These are phyloP conservation scores for Yoshiicerus persimilis DNA, from an alignment of 1,140 invertebrate genomes.

Conservation along the genomic window DNA sequence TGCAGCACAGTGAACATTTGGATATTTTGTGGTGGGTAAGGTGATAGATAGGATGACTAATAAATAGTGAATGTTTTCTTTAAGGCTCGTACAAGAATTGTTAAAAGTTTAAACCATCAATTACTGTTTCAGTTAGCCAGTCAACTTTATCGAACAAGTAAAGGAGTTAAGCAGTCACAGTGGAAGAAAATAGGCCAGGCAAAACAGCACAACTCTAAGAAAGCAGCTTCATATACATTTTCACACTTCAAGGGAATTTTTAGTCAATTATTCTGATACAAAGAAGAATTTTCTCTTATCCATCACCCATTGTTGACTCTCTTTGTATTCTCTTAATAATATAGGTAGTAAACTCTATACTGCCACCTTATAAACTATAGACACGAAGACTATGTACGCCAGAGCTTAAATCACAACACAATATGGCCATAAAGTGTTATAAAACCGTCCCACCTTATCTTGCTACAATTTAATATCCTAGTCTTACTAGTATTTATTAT, in stretches of 20 bases:
- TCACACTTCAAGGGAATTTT: constrained; percentile 16
- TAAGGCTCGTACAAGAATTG: background rate
- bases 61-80: background rate
- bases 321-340: background rate
- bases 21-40: background rate
- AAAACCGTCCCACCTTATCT: background rate
- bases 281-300: constrained; percentile 12
- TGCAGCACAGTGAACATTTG: background rate
- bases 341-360: background rate
- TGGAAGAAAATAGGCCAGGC: background rate
- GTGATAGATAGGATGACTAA: background rate
- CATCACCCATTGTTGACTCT: constrained; percentile 4
- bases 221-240: background rate
- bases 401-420: background rate
- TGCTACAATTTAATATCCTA: background rate
- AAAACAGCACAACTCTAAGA: background rate
- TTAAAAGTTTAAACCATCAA: background rate
- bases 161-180: constrained; percentile 5
- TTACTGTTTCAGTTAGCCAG: constrained; percentile 16
- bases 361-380: background rate
- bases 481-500: background rate
- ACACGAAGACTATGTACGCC: background rate
- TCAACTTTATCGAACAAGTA: background rate
- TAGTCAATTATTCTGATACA: constrained; percentile 6
- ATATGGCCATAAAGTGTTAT: background rate